These are phyloP conservation scores for Heliopora coerulea DNA, from an alignment of 92 coral and sea anemone genomes.

Conservation along the genomic window DNA sequence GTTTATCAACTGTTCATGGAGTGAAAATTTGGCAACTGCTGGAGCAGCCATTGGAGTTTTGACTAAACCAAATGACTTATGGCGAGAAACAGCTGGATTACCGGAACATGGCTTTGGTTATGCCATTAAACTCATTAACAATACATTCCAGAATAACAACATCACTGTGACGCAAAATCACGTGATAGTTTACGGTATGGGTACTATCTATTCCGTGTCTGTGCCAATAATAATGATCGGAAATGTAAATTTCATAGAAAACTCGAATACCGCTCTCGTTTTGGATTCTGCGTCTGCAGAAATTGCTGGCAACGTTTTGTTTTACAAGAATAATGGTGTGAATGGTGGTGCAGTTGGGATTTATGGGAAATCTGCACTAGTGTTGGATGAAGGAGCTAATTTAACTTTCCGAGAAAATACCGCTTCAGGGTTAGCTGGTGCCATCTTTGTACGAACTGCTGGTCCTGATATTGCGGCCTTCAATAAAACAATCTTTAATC, in stretches of 20 bases:
- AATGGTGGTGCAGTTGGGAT: constrained; percentile 67
- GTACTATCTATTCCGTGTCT: constrained; percentile 58
- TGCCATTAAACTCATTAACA: constrained; percentile 43
- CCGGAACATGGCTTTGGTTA: constrained; percentile 52
- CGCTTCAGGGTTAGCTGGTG: constrained; percentile 58
- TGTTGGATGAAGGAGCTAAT: constrained; percentile 49
- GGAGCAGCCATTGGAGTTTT: constrained; percentile 65
- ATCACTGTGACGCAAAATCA: constrained; percentile 6
- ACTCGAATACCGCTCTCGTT: constrained; percentile 56
- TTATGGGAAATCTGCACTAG: constrained; percentile 59
- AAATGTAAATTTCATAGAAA: constrained; percentile 38
- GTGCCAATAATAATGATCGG: constrained; percentile 49
- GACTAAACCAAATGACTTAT: constrained; percentile 33
- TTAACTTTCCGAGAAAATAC: constrained; percentile 47
- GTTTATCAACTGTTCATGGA: constrained; percentile 51
- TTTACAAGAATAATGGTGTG: constrained; percentile 52
- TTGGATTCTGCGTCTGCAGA: constrained; percentile 57
- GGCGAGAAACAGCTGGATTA: constrained; percentile 46
- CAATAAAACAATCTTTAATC: constrained; percentile 37
- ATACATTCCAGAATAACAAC: constrained; percentile 42
- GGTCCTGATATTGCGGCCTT: constrained; percentile 60
- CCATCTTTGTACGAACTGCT: constrained; percentile 48
- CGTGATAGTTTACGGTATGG: constrained; percentile 53
- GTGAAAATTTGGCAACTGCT: constrained; percentile 49
- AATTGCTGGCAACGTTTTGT: constrained; percentile 50